Conservation (phyloP, 2,888 invertebrate genomes). For the Rhagonycha lutea region DNA sequence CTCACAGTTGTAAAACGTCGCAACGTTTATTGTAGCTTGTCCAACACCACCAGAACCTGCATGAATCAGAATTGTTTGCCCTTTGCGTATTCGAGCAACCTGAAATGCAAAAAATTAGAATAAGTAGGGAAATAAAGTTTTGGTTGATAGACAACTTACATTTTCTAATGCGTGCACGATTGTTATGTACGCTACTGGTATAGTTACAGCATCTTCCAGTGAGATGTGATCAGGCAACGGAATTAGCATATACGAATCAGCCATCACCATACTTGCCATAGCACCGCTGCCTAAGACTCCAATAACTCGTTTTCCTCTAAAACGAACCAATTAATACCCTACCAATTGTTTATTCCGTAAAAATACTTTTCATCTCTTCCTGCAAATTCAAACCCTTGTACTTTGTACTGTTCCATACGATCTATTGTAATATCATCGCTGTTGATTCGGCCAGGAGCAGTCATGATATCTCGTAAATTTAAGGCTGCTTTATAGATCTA, state of each 20-base stretch:
- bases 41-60: constrained; percentile 75
- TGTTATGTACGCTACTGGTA: constrained; percentile 73
- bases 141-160: constrained; percentile 30
- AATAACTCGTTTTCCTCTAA: constrained; percentile 68
- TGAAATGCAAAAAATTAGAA: constrained; percentile 6
- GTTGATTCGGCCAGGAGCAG: constrained; percentile 86
- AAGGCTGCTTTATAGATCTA: constrained; percentile 76
- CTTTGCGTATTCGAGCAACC: constrained; percentile 38
- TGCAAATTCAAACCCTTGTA: constrained; percentile 64
- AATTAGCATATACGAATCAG: constrained; percentile 63
- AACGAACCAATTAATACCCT: neutral
- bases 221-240: constrained; percentile 73
- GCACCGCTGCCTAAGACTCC: constrained; percentile 64
- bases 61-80: constrained; percentile 59
- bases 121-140: neutral
- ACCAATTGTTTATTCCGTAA: neutral
- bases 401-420: constrained; percentile 57
- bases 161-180: constrained; percentile 58
- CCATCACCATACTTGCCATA: constrained; percentile 64
- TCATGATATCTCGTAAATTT: constrained; percentile 94
- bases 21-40: constrained; percentile 76
- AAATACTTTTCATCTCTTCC: constrained; percentile 50
- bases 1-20: constrained; percentile 66
- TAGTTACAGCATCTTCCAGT: constrained; percentile 74
- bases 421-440: constrained; percentile 75